Base-by-base conservation (phyloP, 2,113 vertebrate species). In the Microcebus lehilahytsara region DNA sequence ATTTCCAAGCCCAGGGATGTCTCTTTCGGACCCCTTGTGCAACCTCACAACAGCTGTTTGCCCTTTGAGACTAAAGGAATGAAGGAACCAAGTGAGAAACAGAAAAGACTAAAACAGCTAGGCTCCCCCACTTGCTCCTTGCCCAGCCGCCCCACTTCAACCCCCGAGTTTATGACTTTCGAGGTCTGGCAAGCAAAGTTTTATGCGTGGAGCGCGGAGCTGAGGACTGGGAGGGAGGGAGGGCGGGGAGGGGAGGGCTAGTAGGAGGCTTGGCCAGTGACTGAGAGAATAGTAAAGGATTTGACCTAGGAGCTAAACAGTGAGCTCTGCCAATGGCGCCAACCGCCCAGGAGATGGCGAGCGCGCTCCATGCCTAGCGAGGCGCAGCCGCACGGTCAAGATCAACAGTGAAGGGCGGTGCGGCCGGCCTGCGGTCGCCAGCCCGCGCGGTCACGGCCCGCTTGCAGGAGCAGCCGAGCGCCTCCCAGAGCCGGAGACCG, bases 301-400 rank as follows among this genome's bases (percentile, higher is more conserved):
- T 17, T 51, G 80, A 66, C 64, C 1, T 8, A 42, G 17, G 0
- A 49, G 66, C 32, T 27, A 0, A 34, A 2, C 1, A 4, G 34
- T 60, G 79, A 85, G 58, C 79, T 89, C 80, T 17, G 97, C 81
- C 98, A 98, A 98, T 98, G 98, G 71, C 85, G 0, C 49, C 4
- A 4, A 27, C 85, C 67, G 97, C 98, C 98, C 99, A 99, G 98
- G 97, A 99, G 99, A 98, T 99, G 98, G 98, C 98, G 98, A 98
- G 97, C 98, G 98, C 91, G 93, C 93, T 88, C 98, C 96, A 97
- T 25, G 95, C 92, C 93, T 98, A 78, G 60, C 58, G 90, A 93
- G 46, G 0, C 3, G 62, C 46, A 0, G 95, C 88, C 9, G 37
- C 97, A 94, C 96, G 23, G 95, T 96, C 96, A 0, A 87, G 97